A percentile compares a stretch with the other conserved stretches of the same genome.
phyloP scores from a whole-genome alignment of 2,797 vertebrate genomes.

The Mionectes olivaceus region DNA sequence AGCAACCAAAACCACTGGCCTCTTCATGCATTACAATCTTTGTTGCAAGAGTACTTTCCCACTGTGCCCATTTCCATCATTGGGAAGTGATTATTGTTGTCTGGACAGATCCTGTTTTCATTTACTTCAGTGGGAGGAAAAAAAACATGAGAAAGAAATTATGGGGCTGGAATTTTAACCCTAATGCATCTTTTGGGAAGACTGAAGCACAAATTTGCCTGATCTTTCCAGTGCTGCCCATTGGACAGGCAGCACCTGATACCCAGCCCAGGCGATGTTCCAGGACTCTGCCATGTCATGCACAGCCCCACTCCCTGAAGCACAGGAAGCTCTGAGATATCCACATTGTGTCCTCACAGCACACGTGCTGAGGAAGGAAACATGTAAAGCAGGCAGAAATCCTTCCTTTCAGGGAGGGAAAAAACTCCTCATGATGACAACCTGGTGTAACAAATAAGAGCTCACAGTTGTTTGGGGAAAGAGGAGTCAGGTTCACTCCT shows the following conservation, averaged over 20 bases:
- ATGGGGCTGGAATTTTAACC: neutral
- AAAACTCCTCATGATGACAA: neutral
- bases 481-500: neutral
- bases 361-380: neutral
- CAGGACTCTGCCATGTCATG: neutral
- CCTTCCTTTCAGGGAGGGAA: neutral
- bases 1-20: neutral
- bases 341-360: neutral
- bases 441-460: neutral
- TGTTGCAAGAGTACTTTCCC: neutral
- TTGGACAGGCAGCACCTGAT: neutral
- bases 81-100: slow-evolving; percentile 3
- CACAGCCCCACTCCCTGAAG: neutral
- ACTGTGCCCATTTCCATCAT: neutral
- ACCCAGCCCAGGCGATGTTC: neutral
- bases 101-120: neutral
- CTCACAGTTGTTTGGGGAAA: accelerated
- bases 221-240: neutral
- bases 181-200: neutral
- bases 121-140: neutral
- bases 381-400: neutral
- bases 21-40: neutral
- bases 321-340: neutral
- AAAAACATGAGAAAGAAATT: neutral
- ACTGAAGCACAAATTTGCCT: neutral